A percentile compares a stretch with the other conserved stretches of the same genome.
phyloP scores from a whole-genome alignment of 2,113 vertebrate genomes.

The Lipophrys pholis region DNA sequence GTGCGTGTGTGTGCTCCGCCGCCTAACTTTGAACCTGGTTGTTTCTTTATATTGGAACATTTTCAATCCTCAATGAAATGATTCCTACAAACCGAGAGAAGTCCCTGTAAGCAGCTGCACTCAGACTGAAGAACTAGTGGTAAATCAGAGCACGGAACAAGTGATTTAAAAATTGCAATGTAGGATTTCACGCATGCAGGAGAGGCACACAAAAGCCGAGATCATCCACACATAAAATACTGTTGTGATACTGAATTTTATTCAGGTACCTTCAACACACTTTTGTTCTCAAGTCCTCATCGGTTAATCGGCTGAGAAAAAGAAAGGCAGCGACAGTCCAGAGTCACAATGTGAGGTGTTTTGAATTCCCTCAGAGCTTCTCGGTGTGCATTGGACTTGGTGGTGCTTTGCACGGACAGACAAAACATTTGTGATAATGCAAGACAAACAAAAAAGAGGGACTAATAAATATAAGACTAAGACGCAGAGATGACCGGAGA shows the following conservation, averaged over 20 bases:
- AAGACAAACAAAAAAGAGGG: slow-evolving; percentile 54
- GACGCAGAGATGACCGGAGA: slow-evolving; percentile 48
- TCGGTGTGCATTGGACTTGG: slow-evolving; percentile 68
- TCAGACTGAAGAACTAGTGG: neutral
- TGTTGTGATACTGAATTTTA: slow-evolving; percentile 82
- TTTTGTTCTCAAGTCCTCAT: slow-evolving; percentile 72
- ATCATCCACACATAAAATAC: slow-evolving; percentile 19
- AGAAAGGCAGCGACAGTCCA: slow-evolving; percentile 66
- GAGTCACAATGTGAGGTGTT: slow-evolving; percentile 59
- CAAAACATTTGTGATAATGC: slow-evolving; percentile 60
- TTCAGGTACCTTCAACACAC: slow-evolving; percentile 79
- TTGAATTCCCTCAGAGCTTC: slow-evolving; percentile 47
- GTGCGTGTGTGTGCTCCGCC: neutral
- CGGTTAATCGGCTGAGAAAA: slow-evolving; percentile 68
- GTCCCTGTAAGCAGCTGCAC: neutral
- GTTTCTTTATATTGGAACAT: slow-evolving; percentile 1
- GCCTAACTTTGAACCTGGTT: slow-evolving; percentile 13
- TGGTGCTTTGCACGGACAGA: slow-evolving; percentile 59
- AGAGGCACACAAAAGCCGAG: neutral
- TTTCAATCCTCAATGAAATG: slow-evolving; percentile 27
- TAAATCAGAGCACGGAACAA: neutral
- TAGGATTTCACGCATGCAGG: neutral
- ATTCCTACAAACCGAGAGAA: slow-evolving; percentile 6
- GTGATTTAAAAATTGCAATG: neutral
- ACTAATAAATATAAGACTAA: slow-evolving; percentile 67